These are phyloP conservation scores for Eupelmus urozonus DNA, from an alignment of 2,888 invertebrate species.

Conservation along the genomic window DNA sequence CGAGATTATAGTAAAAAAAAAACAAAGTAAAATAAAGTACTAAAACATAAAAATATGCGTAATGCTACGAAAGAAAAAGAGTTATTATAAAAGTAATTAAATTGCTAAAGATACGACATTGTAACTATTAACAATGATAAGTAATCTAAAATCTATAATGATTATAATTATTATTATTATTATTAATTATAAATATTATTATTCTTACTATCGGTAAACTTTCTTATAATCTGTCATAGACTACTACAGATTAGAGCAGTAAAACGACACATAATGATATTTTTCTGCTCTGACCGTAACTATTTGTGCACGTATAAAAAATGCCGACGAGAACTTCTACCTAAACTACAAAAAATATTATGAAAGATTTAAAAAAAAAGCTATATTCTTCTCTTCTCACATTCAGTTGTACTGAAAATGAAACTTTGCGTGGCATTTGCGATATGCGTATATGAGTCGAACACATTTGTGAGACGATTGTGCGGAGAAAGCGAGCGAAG, in stretches of 20 bases:
- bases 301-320: conserved; percentile 61
- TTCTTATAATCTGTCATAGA: conserved; percentile 68
- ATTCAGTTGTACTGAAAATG: conserved; percentile 33
- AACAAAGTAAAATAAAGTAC: conserved; percentile 1
- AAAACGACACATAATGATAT: conserved; percentile 63
- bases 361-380: conserved; percentile 6
- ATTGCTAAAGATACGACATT: conserved; percentile 53
- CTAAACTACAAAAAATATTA: conserved; percentile 11
- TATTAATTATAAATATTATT: conserved; percentile 49
- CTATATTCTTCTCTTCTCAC: conserved; percentile 42
- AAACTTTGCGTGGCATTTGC: conserved; percentile 8
- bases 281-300: conserved; percentile 62
- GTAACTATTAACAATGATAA: conserved; percentile 63
- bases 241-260: conserved; percentile 68
- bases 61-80: conserved; percentile 15
- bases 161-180: conserved; percentile 64
- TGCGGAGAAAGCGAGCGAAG: not conserved
- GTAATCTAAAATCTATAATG: conserved; percentile 65
- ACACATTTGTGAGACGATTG: not conserved
- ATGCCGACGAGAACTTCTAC: conserved; percentile 33
- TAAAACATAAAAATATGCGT: conserved; percentile 1
- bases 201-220: conserved; percentile 68
- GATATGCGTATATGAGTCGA: conserved; percentile 18
- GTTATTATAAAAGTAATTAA: conserved; percentile 24
- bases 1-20: conserved; percentile 25